Conservation (phyloP, 2,113 vertebrate species). For the Ophiodon elongatus region DNA sequence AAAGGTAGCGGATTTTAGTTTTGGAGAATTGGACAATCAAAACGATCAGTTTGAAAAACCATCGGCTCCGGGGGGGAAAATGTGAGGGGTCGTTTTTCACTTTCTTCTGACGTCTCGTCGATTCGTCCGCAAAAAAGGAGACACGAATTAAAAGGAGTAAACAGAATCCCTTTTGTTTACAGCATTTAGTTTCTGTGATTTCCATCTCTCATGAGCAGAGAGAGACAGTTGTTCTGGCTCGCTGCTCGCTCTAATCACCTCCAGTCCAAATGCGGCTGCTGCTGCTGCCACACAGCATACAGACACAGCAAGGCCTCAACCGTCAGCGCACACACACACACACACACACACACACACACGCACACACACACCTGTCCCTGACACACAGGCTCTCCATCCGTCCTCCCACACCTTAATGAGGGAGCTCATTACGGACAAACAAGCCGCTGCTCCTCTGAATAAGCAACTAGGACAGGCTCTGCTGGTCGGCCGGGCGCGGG, state of each 20-base stretch:
- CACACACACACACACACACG: slow-evolving; percentile 14
- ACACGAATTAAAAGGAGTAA: not conserved
- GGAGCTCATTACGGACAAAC: slow-evolving; percentile 79
- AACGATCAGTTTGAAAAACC: not conserved
- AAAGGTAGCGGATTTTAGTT: not conserved
- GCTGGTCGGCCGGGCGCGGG: slow-evolving; percentile 44
- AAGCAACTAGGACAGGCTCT: slow-evolving; percentile 55
- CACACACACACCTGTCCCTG: slow-evolving; percentile 54
- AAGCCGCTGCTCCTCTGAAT: slow-evolving; percentile 73
- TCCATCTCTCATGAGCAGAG: not conserved
- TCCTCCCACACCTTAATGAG: slow-evolving; percentile 76
- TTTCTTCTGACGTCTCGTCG: not conserved
- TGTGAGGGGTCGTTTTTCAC: not conserved
- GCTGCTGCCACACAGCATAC: not conserved
- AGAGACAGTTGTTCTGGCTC: not conserved
- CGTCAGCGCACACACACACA: slow-evolving; percentile 2
- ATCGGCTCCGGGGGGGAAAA: not conserved
- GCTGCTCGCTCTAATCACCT: slow-evolving; percentile 33
- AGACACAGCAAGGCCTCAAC: not conserved
- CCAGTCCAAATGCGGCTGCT: not conserved
- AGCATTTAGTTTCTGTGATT: not conserved
- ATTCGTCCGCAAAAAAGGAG: not conserved
- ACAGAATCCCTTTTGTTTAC: not conserved
- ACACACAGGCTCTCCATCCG: slow-evolving; percentile 49
- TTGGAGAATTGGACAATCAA: not conserved